Evolutionary conservation across 2,888 invertebrate species (phyloP), one percentile per base, ranked within the genome.

Genomic region (Drosophila barbarae): DNA sequence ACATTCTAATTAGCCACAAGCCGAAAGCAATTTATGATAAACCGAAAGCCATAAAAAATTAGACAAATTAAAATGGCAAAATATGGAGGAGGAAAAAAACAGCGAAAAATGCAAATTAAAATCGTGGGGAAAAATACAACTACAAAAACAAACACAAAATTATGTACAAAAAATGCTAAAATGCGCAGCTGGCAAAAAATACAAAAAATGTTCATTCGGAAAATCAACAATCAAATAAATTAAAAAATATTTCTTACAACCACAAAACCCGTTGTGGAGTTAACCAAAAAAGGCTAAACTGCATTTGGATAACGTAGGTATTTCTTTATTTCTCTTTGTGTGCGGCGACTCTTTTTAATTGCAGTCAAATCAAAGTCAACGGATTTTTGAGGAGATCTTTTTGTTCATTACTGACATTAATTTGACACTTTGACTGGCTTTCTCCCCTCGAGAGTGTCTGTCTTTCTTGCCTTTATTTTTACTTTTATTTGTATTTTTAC

Each of bases 1-100:
- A 52, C 52, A 66, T 60, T 67, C 76, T 82, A 80, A 66, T 71
- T 66, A 67, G 54, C 57, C 69, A 46, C 78, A 69, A 65, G 74
- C 73, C 74, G 74, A 82, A 72, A 63, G 73, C 73, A 74, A 74
- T 78, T 79, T 84, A 77, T 77, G 83, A 84, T 80, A 74, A 79
- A 69, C 53, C 38, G 26, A 57, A 60, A 54, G 38, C 41, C 38
- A 53, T 58, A 53, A 53, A 50, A 68, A 80, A 64, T 66, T 65
- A 59, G 54, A 59, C 64, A 60, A 78, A 73, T 69, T 76, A 72
- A 74, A 79, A 81, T 71, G 66, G 73, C 72, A 76, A 70, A 74
- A 71, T 84, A 77, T 75, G 83, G 35, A 76, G 64, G 74, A 13
- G 21, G 63, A 4, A 65, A 57, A 21, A 38, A 68, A 38, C 18